Conservation (phyloP, 2,888 invertebrate genomes). For the Halictus ligatus region DNA sequence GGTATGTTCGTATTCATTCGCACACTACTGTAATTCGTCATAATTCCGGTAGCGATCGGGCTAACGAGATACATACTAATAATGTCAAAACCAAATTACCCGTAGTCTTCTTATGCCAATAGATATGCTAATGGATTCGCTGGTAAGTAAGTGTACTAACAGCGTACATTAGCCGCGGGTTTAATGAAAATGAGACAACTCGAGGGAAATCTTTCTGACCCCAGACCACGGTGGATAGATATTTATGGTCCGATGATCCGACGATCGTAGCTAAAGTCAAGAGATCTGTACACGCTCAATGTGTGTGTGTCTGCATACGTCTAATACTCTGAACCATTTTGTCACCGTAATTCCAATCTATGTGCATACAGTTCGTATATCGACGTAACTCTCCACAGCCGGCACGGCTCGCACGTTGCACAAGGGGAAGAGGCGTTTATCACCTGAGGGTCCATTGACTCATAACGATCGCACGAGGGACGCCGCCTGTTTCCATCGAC, state of each 20-base stretch:
- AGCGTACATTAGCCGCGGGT: background rate
- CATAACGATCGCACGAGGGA: slow-evolving; percentile 51
- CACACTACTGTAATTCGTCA: background rate
- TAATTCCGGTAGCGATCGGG: background rate
- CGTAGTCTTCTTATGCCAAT: background rate
- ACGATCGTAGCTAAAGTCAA: slow-evolving; percentile 66
- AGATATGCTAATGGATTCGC: background rate
- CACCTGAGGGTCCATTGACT: slow-evolving; percentile 58
- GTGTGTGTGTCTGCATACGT: slow-evolving; percentile 49
- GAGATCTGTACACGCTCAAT: slow-evolving; percentile 67
- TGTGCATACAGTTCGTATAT: slow-evolving; percentile 26
- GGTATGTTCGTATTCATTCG: too few relatives aligned
- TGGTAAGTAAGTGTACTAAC: background rate
- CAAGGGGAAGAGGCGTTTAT: slow-evolving; percentile 37
- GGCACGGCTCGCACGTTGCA: slow-evolving; percentile 58
- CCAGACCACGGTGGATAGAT: background rate
- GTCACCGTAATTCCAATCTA: slow-evolving; percentile 47
- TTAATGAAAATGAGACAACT: background rate
- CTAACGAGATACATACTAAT: background rate
- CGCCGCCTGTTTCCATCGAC: slow-evolving; percentile 49
- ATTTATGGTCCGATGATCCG: slow-evolving; percentile 30
- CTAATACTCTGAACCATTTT: slow-evolving; percentile 48
- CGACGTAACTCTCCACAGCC: slow-evolving; percentile 26
- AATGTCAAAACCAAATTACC: too few relatives aligned
- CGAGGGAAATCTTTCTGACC: background rate